Evolutionary conservation across 2,888 invertebrate genomes (phyloP).

Genomic region (Ophion slaviceki): DNA sequence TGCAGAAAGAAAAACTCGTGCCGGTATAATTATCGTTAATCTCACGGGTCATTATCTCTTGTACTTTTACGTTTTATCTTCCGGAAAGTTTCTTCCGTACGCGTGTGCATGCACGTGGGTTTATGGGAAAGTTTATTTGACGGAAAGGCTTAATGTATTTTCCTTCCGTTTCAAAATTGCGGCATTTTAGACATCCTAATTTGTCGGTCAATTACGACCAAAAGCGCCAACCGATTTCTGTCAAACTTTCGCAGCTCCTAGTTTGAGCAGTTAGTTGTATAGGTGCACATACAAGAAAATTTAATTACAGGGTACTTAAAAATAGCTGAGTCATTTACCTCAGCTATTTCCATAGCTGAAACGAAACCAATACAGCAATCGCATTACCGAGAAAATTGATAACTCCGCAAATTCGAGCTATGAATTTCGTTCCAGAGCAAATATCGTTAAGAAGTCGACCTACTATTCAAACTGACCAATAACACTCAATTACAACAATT

Average conservation of each 20-base stretch:
- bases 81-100: slow-evolving; percentile 6
- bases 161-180: neutral
- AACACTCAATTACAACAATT: too few species aligned
- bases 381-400: too few species aligned
- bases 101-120: neutral
- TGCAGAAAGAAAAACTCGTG: neutral
- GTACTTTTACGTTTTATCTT: neutral
- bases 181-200: neutral
- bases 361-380: too few species aligned
- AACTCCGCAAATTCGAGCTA: too few species aligned
- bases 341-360: too few species aligned
- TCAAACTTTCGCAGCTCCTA: neutral
- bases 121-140: neutral
- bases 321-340: too few species aligned
- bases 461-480: too few species aligned
- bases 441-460: too few species aligned
- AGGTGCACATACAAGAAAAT: too few species aligned
- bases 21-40: slow-evolving; percentile 13
- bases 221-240: neutral
- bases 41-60: neutral
- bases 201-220: neutral
- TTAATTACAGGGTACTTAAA: too few species aligned
- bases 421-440: too few species aligned
- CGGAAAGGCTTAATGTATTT: neutral
- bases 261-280: too few species aligned